Evolutionary conservation across 2,888 invertebrate genomes (phyloP).

Genomic region (Pocota personata): DNA sequence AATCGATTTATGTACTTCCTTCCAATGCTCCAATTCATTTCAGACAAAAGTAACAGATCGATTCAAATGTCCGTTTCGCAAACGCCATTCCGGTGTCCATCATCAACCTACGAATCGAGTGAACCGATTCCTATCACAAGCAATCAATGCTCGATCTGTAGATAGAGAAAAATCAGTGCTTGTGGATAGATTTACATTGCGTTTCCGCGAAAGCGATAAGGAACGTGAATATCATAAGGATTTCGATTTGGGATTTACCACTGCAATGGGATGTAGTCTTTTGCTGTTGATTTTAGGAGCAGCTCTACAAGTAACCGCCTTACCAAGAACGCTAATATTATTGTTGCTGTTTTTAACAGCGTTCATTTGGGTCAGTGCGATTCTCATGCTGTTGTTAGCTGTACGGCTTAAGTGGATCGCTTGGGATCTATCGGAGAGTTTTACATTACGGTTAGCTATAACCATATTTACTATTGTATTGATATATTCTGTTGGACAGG

Average conservation of each 20-base stretch:
- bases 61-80: conserved; percentile 93
- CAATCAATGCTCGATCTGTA: conserved; percentile 94
- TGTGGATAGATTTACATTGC: conserved; percentile 92
- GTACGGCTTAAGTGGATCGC: conserved; percentile 92
- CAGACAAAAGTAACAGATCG: conserved; percentile 94
- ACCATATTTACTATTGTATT: conserved; percentile 94
- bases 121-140: conserved; percentile 95
- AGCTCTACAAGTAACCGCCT: conserved; percentile 88
- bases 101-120: conserved; percentile 95
- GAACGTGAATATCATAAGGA: conserved; percentile 95
- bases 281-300: conserved; percentile 90
- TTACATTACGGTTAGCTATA: conserved; percentile 91
- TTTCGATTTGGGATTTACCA: conserved; percentile 93
- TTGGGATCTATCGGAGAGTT: conserved; percentile 93
- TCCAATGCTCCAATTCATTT: conserved; percentile 76
- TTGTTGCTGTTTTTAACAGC: conserved; percentile 93
- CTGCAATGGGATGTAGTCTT: conserved; percentile 90
- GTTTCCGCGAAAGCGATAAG: conserved; percentile 92
- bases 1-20: conserved; percentile 27
- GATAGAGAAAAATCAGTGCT: conserved; percentile 95
- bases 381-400: conserved; percentile 92
- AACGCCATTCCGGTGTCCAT: conserved; percentile 93
- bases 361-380: conserved; percentile 95
- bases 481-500: conserved; percentile 94
- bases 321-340: conserved; percentile 93